A percentile compares a stretch with the other conserved stretches of the same genome.
Conservation (phyloP, 2,113 vertebrate genomes). For the Copsychus sechellarum region DNA sequence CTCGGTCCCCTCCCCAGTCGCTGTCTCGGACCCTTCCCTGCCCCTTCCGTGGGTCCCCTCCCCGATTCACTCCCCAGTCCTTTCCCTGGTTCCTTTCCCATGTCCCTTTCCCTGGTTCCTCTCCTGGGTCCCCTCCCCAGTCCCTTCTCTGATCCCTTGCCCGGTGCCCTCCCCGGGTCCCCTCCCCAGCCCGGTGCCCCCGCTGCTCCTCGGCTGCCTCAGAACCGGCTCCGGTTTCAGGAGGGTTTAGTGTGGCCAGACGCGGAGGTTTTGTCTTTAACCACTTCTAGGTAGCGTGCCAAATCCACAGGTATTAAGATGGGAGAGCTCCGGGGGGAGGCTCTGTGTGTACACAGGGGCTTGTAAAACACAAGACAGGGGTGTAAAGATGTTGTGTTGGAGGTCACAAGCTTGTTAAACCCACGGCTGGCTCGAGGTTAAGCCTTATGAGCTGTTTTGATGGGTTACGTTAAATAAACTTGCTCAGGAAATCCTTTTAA, state of each 20-base stretch:
- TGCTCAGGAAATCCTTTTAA: neutral
- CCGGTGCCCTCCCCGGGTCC: neutral
- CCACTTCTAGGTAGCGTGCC: neutral
- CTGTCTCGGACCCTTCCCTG: neutral
- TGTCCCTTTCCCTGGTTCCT: no score
- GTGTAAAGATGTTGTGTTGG: neutral
- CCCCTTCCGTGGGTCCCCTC: neutral
- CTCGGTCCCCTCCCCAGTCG: neutral
- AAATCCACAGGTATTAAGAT: neutral
- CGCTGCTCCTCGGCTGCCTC: neutral
- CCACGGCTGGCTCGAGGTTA: neutral
- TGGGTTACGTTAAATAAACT: neutral
- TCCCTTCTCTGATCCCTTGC: neutral
- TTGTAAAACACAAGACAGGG: no score
- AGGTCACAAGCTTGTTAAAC: neutral
- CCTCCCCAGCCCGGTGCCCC: neutral
- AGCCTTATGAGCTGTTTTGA: neutral
- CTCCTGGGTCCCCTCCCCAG: neutral
- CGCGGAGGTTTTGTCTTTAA: neutral
- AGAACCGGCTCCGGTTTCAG: neutral
- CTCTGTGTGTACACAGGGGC: neutral
- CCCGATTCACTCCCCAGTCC: no score
- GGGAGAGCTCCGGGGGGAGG: neutral
- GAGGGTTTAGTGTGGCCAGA: neutral
- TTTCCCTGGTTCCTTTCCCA: neutral